phyloP scores from a whole-genome alignment of 2,888 invertebrate genomes.

The Dusona sp. region DNA sequence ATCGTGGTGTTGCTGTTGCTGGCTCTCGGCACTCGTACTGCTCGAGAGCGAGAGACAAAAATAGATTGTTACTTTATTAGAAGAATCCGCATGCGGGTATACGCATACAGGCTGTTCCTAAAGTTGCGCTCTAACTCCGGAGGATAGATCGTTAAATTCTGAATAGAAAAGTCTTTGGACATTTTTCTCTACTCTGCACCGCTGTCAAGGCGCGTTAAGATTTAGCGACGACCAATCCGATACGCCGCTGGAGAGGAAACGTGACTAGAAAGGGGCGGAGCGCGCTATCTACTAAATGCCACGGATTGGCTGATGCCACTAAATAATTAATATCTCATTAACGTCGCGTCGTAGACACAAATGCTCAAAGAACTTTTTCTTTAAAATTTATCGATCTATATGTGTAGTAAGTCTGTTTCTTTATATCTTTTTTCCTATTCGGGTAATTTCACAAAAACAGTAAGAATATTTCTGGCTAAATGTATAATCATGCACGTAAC shows the following conservation, averaged over 20 bases:
- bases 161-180: background rate
- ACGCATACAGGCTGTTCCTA: slow-evolving; percentile 23
- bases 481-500: background rate
- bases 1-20: slow-evolving; percentile 40
- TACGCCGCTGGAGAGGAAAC: background rate
- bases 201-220: background rate
- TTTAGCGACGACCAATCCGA: background rate
- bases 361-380: background rate
- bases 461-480: background rate
- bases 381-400: background rate
- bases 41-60: slow-evolving; percentile 55
- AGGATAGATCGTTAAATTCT: background rate
- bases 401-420: background rate
- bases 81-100: slow-evolving; percentile 44
- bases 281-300: too few species aligned
- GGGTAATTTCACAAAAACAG: background rate
- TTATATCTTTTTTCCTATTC: background rate
- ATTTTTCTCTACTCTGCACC: background rate
- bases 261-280: slow-evolving; percentile 1
- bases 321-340: slow-evolving; percentile 14
- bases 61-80: slow-evolving; percentile 60
- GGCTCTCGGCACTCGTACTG: slow-evolving; percentile 40
- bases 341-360: background rate
- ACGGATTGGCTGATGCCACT: too few species aligned
- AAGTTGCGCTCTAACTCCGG: background rate